Conservation (phyloP, 2,888 invertebrate species). For the Scaptomyza polygonia region DNA sequence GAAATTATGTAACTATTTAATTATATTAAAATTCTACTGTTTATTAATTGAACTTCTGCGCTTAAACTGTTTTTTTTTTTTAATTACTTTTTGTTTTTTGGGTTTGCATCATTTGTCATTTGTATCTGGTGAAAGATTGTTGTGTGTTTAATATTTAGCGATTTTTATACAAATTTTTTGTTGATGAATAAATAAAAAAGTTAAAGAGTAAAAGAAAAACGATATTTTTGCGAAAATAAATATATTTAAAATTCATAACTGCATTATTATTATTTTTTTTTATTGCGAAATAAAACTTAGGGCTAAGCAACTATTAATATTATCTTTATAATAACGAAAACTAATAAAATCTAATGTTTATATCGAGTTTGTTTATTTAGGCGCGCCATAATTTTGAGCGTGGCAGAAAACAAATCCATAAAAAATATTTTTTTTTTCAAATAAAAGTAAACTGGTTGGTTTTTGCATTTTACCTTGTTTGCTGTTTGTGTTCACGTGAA, state of each 20-base stretch:
- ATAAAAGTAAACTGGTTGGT: background rate
- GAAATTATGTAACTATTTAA: conserved; percentile 64
- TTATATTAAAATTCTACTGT: conserved; percentile 76
- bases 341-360: conserved; percentile 54
- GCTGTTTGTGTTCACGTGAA: conserved; percentile 33
- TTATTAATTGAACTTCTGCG: conserved; percentile 81
- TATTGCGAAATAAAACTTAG: conserved; percentile 68
- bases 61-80: conserved; percentile 56
- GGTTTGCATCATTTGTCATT: conserved; percentile 19
- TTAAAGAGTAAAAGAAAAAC: conserved; percentile 25
- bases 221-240: background rate
- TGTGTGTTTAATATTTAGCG: background rate
- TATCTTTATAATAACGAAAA: conserved; percentile 67
- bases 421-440: conserved; percentile 18
- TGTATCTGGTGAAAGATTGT: conserved; percentile 9
- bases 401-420: conserved; percentile 39
- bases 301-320: conserved; percentile 36
- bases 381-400: conserved; percentile 50
- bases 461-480: background rate
- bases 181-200: conserved; percentile 31
- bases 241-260: background rate
- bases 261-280: conserved; percentile 14
- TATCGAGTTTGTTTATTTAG: conserved; percentile 30
- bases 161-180: conserved; percentile 39
- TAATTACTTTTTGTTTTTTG: conserved; percentile 13